A percentile compares a stretch with the other conserved stretches of the same genome.
phyloP scores from a whole-genome alignment of 2,797 vertebrate species.

The Enteromius treurensis region DNA sequence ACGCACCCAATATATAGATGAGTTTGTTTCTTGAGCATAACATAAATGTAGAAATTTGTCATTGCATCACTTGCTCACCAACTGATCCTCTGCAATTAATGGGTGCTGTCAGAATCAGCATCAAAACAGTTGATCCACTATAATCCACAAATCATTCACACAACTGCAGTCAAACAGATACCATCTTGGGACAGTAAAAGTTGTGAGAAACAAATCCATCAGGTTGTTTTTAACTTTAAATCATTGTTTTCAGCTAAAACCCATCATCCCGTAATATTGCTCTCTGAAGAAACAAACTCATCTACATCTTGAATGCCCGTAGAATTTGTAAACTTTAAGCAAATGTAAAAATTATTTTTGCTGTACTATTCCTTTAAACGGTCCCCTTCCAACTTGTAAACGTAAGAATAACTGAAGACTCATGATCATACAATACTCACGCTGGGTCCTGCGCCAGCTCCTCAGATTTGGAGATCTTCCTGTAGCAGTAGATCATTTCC shows the following conservation, averaged over 20 bases:
- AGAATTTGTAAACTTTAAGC: background rate
- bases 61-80: background rate
- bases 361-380: background rate
- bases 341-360: background rate
- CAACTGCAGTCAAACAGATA: background rate
- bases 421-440: conserved; percentile 79
- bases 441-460: conserved; percentile 86
- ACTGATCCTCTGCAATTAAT: background rate
- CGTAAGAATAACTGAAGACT: background rate
- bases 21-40: background rate
- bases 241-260: background rate
- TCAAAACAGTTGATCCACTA: background rate
- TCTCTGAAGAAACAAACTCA: background rate
- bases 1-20: background rate
- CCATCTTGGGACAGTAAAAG: background rate
- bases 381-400: background rate
- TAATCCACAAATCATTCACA: background rate
- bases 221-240: background rate
- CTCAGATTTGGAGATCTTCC: conserved; percentile 94
- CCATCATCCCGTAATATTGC: background rate
- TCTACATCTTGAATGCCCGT: too few species aligned
- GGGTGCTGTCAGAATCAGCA: background rate
- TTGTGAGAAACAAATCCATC: background rate
- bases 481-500: conserved; percentile 98
- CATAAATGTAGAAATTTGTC: background rate